phyloP scores from a whole-genome alignment of 2,888 invertebrate species.

The Drosophila anomalata region DNA sequence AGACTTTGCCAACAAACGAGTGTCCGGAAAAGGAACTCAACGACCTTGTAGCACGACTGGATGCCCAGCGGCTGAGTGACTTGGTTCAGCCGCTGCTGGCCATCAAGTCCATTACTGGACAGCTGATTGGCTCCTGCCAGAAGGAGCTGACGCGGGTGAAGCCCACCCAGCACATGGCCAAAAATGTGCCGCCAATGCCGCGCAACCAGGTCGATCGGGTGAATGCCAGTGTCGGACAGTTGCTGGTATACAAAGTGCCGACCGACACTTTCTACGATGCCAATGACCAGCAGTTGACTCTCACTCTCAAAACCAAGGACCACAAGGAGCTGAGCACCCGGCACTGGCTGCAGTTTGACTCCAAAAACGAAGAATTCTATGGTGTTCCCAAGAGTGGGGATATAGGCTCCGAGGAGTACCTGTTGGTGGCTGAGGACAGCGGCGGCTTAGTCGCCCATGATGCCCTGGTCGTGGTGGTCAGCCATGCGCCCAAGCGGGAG shows the following conservation, averaged over 20 bases:
- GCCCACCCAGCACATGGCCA: conserved; percentile 85
- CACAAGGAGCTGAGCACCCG: conserved; percentile 87
- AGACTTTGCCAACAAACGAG: conserved; percentile 89
- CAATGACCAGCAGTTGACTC: conserved; percentile 91
- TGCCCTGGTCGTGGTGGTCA: conserved; percentile 90
- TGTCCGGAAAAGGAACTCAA: conserved; percentile 92
- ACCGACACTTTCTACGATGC: conserved; percentile 96
- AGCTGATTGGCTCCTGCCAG: conserved; percentile 89
- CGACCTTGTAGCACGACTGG: conserved; percentile 85
- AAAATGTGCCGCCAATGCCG: conserved; percentile 90
- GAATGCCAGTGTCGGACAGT: conserved; percentile 91
- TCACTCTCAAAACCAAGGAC: conserved; percentile 90
- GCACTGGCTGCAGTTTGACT: conserved; percentile 95
- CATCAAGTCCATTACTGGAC: conserved; percentile 87
- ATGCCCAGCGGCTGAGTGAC: conserved; percentile 85
- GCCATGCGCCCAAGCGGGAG: conserved; percentile 86
- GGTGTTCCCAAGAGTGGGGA: conserved; percentile 91
- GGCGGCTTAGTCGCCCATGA: conserved; percentile 91
- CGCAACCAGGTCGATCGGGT: conserved; percentile 94
- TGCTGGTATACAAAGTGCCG: conserved; percentile 92
- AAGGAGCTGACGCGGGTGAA: conserved; percentile 85
- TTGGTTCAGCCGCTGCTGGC: conserved; percentile 88
- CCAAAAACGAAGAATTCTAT: conserved; percentile 94
- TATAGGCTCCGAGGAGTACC: conserved; percentile 90
- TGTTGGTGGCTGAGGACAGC: conserved; percentile 90